Conservation (phyloP, 1,140 invertebrate species). For the Hyposmocoma kahamanoa region DNA sequence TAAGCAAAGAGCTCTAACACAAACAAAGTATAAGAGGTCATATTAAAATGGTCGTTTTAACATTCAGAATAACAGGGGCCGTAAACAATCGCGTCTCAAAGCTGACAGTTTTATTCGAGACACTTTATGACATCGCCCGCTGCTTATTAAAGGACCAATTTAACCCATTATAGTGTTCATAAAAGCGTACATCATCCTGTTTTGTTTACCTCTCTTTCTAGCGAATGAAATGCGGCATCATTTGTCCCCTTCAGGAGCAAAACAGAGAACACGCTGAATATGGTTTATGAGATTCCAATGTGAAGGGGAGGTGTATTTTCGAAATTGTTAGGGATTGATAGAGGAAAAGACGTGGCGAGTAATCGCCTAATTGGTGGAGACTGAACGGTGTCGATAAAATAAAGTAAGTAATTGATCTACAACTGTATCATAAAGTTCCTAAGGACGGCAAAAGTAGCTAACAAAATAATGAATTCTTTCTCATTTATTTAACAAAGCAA, state of each 20-base stretch:
- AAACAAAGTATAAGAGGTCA: slow-evolving; percentile 9
- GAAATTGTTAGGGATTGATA: slow-evolving; percentile 46
- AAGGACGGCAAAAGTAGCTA: no score
- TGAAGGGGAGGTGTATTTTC: slow-evolving; percentile 57
- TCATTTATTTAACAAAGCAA: no score
- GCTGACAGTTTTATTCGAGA: slow-evolving; percentile 43
- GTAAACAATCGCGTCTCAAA: slow-evolving; percentile 43
- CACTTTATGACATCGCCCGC: slow-evolving; percentile 50
- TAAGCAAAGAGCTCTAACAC: not conserved
- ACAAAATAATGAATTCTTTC: no score
- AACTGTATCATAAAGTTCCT: no score
- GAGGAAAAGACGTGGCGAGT: not conserved
- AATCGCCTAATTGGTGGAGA: no score
- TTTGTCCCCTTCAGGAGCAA: slow-evolving; percentile 29
- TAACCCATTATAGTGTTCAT: slow-evolving; percentile 64
- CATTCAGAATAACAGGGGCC: slow-evolving; percentile 32
- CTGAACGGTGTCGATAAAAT: no score
- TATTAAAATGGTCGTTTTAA: slow-evolving; percentile 20
- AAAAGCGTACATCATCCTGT: slow-evolving; percentile 63
- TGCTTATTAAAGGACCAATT: slow-evolving; percentile 69
- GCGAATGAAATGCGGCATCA: slow-evolving; percentile 1
- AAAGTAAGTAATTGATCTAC: no score
- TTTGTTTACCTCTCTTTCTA: slow-evolving; percentile 40
- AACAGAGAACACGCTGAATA: slow-evolving; percentile 39
- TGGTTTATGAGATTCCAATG: slow-evolving; percentile 62